phyloP scores from a whole-genome alignment of 2,888 invertebrate species.

The Lycophotia porphyrea region DNA sequence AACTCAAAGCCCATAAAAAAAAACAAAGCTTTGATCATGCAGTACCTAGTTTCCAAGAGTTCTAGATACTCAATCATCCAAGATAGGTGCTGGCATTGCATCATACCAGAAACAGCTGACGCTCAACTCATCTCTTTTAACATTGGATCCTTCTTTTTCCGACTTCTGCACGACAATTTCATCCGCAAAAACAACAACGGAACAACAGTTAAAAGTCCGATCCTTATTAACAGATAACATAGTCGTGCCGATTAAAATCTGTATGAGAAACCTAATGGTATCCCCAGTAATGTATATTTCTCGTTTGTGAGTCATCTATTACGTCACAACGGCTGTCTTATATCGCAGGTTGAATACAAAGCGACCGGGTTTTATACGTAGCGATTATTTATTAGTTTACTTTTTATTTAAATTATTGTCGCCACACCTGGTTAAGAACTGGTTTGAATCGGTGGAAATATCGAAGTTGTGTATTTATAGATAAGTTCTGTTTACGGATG shows the following conservation, averaged over 20 bases:
- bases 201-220: constrained; percentile 37
- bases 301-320: constrained; percentile 74
- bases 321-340: constrained; percentile 70
- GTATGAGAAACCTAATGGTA: constrained; percentile 62
- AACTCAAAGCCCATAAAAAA: not conserved
- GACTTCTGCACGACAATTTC: not conserved
- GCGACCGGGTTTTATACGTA: constrained; percentile 39
- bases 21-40: not conserved
- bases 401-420: constrained; percentile 47
- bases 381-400: constrained; percentile 51
- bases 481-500: constrained; percentile 27
- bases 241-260: constrained; percentile 61
- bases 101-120: not conserved
- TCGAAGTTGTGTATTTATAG: not conserved
- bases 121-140: not conserved
- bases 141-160: not conserved
- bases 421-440: constrained; percentile 37
- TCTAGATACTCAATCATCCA: not conserved
- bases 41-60: not conserved
- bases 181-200: constrained; percentile 4
- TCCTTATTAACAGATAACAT: constrained; percentile 52
- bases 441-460: constrained; percentile 16
- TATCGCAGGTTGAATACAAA: constrained; percentile 64
- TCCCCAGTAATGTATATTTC: constrained; percentile 72
- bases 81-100: not conserved